phyloP scores from a whole-genome alignment of 2,797 vertebrate genomes.

The Megaceryle alcyon region DNA sequence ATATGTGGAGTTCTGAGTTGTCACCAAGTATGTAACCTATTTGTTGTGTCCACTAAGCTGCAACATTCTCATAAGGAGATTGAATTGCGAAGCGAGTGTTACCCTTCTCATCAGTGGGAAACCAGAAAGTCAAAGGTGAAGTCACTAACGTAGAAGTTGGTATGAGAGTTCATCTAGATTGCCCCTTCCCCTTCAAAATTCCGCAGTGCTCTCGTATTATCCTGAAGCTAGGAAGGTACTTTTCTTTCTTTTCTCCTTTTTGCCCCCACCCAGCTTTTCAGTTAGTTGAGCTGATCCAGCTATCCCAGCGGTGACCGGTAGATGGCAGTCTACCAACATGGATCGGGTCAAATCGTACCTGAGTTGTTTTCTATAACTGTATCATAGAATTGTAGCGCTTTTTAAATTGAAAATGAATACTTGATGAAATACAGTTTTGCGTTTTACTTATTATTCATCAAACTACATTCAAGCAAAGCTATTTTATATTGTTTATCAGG shows the following conservation, averaged over 20 bases:
- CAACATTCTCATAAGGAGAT: fast-evolving
- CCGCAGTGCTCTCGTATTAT: fast-evolving
- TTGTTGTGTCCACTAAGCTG: neutral
- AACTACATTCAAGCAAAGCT: neutral
- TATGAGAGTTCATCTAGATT: neutral
- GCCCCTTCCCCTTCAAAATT: fast-evolving
- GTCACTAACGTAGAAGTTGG: neutral
- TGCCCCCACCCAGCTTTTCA: fast-evolving
- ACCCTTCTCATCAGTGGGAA: neutral
- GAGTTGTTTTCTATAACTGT: fast-evolving
- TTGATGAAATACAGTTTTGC: fast-evolving
- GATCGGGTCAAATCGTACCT: fast-evolving
- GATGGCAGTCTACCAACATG: neutral
- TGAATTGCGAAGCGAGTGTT: fast-evolving
- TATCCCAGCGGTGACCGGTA: neutral
- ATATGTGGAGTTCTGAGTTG: fast-evolving
- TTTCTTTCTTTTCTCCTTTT: neutral
- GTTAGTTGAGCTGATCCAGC: fast-evolving
- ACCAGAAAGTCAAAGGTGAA: neutral
- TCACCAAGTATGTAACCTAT: fast-evolving
- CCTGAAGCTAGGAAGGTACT: fast-evolving
- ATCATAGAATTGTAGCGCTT: fast-evolving
- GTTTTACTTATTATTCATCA: neutral
- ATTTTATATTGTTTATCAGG: neutral
- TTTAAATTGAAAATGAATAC: fast-evolving